These are phyloP conservation scores for Struthidea cinerea DNA, from an alignment of 2,113 vertebrate species.

Conservation along the genomic window DNA sequence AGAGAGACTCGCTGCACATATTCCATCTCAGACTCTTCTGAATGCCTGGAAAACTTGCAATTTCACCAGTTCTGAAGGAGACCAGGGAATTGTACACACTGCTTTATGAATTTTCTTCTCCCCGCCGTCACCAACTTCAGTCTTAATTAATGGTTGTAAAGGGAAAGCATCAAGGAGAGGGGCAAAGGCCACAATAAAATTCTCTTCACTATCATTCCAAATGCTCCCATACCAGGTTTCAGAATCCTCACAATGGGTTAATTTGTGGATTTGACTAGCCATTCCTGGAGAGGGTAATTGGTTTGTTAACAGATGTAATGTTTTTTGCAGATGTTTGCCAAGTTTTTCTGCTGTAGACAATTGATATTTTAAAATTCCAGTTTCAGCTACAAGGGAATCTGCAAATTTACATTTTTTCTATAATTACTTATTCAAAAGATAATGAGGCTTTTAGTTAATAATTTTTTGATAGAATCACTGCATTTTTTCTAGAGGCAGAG, in stretches of 20 bases:
- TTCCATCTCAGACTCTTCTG: neutral
- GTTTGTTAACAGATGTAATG: neutral
- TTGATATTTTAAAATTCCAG: neutral
- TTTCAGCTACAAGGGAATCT: neutral
- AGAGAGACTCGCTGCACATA: rapidly evolving
- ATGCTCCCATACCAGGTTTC: neutral
- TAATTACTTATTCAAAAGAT: neutral
- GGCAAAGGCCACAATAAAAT: neutral
- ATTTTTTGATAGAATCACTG: neutral
- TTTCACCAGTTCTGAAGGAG: neutral
- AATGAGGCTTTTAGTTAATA: neutral
- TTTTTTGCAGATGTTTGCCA: neutral
- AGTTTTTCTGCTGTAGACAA: neutral
- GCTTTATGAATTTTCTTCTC: neutral
- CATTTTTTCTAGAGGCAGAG: neutral
- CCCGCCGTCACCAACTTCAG: rapidly evolving
- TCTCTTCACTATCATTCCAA: neutral
- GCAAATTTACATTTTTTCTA: neutral
- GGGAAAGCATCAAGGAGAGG: neutral
- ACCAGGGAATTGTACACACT: neutral
- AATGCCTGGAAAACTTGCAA: neutral
- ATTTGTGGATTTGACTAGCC: neutral
- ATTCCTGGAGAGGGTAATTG: neutral
- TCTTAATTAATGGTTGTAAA: neutral
- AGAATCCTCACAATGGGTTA: neutral